A percentile compares a stretch with the other conserved stretches of the same genome.
phyloP scores from a whole-genome alignment of 2,888 invertebrate genomes.

The Meta bourneti region DNA sequence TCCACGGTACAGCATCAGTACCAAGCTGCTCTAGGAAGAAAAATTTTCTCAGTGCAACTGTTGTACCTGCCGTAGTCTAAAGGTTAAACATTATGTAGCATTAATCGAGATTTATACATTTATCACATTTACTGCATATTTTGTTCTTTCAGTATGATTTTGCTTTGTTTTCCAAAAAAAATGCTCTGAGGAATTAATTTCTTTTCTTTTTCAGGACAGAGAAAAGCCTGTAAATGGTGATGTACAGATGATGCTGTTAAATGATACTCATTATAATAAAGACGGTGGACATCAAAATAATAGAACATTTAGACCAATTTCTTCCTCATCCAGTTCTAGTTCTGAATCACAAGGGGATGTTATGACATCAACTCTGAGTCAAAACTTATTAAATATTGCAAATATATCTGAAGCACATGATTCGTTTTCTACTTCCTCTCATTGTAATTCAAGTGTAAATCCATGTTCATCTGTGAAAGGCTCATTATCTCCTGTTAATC shows the following conservation, averaged over 20 bases:
- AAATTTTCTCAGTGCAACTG: too few relatives aligned
- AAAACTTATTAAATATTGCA: conserved; percentile 60
- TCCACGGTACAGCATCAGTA: too few relatives aligned
- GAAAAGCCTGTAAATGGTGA: conserved; percentile 52
- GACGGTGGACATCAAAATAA: conserved; percentile 36
- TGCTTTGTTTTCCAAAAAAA: neutral
- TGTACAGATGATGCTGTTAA: conserved; percentile 52
- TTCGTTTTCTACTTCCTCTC: conserved; percentile 46
- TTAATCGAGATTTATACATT: neutral
- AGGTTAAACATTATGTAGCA: too few relatives aligned
- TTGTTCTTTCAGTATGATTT: neutral
- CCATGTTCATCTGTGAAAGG: conserved; percentile 38
- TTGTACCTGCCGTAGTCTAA: too few relatives aligned
- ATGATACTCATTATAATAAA: conserved; percentile 48
- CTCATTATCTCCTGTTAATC: conserved; percentile 41
- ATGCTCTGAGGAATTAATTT: neutral
- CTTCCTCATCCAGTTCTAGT: conserved; percentile 70
- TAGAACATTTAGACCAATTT: conserved; percentile 44
- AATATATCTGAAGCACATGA: conserved; percentile 65
- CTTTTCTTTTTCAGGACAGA: conserved; percentile 44
- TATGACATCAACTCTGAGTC: conserved; percentile 56
- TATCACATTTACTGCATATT: neutral
- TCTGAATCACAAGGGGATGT: conserved; percentile 66
- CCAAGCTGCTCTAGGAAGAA: too few relatives aligned
- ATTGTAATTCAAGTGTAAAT: conserved; percentile 48